Percentiles rank a stretch among this genome's conserved stretches.
Evolutionary conservation across 2,888 invertebrate genomes (phyloP).

Genomic region (Tachystola acroxantha): DNA sequence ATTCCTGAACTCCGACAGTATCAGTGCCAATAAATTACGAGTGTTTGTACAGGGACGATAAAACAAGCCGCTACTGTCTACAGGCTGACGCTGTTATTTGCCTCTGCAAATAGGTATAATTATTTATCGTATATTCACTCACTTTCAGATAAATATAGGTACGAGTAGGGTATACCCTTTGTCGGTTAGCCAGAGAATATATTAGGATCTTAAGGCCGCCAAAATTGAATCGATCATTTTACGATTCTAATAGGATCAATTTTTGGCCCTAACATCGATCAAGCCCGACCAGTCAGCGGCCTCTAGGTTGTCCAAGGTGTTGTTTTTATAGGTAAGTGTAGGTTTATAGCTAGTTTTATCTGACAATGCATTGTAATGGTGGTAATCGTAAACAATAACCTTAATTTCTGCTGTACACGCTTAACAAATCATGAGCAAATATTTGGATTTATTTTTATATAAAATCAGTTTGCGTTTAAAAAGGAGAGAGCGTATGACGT

Average conservation of each 20-base stretch:
- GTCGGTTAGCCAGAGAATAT: too few species aligned
- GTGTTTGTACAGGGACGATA: constrained; percentile 39
- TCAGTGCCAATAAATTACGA: constrained; percentile 56
- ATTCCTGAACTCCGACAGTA: constrained; percentile 52
- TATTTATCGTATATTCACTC: constrained; percentile 3
- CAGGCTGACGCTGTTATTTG: constrained; percentile 14
- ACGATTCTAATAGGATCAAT: too few species aligned
- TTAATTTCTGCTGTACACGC: constrained; percentile 1
- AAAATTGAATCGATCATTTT: too few species aligned
- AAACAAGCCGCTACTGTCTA: constrained; percentile 45
- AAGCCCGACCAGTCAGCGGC: too few species aligned
- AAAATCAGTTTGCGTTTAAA: constrained; percentile 11
- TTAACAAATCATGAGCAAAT: constrained; percentile 5
- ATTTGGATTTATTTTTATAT: neutral
- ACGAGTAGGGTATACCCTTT: too few species aligned
- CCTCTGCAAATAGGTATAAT: constrained; percentile 3
- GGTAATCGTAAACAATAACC: too few species aligned
- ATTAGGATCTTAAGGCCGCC: too few species aligned
- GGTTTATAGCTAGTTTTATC: too few species aligned
- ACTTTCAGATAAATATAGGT: constrained; percentile 1
- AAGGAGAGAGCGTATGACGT: constrained; percentile 39
- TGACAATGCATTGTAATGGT: too few species aligned
- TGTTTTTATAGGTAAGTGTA: too few species aligned
- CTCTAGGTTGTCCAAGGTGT: too few species aligned
- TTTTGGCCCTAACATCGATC: too few species aligned